Base-by-base conservation (phyloP, 2,113 vertebrate species). In the Esox niger region DNA sequence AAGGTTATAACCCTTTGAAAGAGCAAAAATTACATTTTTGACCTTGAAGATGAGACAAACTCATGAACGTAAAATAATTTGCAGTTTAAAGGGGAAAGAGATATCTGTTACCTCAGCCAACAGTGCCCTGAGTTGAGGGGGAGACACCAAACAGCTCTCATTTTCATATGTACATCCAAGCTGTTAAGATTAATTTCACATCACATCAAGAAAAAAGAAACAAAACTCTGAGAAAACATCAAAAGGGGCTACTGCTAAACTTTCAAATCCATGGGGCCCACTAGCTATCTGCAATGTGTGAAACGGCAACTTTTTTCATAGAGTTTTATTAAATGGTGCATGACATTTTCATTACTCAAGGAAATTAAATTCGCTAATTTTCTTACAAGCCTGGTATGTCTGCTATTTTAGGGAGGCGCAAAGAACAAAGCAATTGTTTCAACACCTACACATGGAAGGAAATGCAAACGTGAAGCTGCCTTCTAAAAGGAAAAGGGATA, bases 31-130 rank as follows among this genome's bases (percentile, higher is more conserved):
- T 91, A 92, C 90, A 92, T 92, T 92, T 93, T 91, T 93, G 91
- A 93, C 91, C 91, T 93, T 93, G 91, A 93, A 92, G 91, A 93
- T 93, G 91, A 93, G 90, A 93, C 91, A 93, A 92, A 93, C 91
- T 93, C 91, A 90, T 93, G 91, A 93, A 92, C 86, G 90, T 93
- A 90, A 91, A 93, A 93, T 93, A 93, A 93, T 93, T 93, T 91
- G 85, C 87, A 87, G 90, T 93, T 93, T 92, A 90, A 92, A 91
- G 88, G 90, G 82, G 88, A 88, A 85, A 87, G 90, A 87, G 91
- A 90, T 92, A 93, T 90, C 85, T 75, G 88, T 82, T 76, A 79
- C 74, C 83, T 90, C 87, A 89, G 90, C 88, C 79, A 77, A 77
- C 87, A 77, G 78, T 61, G 82, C 82, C 64, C 75, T 58, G 81